These are phyloP conservation scores for Pelecanus crispus DNA, from an alignment of 2,113 vertebrate species.

Conservation along the genomic window DNA sequence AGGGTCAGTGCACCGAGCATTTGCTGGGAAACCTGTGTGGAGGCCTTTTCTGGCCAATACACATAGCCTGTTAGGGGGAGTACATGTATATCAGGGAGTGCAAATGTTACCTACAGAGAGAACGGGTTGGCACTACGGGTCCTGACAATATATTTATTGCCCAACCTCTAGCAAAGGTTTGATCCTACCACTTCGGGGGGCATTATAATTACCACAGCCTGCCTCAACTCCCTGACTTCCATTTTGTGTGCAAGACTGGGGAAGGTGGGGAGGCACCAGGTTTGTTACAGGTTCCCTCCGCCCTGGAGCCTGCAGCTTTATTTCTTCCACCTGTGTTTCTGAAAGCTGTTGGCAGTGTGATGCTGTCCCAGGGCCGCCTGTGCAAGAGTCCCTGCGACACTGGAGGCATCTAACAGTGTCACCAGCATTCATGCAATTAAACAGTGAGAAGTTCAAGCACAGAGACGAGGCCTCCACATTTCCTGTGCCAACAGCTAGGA, in stretches of 20 bases:
- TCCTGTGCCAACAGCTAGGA: neutral
- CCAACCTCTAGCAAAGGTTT: neutral
- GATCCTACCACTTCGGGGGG: neutral
- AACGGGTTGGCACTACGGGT: neutral
- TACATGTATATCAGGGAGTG: no score
- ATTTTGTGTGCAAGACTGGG: neutral
- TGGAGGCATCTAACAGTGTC: neutral
- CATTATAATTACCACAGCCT: neutral
- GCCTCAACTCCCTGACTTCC: neutral
- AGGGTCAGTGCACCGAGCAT: neutral
- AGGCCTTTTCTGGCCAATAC: neutral
- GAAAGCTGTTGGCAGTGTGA: neutral
- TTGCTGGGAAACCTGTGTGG: neutral
- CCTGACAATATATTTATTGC: neutral
- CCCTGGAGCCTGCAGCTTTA: neutral
- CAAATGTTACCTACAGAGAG: neutral
- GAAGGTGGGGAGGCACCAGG: no score
- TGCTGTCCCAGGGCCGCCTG: neutral
- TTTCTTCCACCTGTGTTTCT: neutral
- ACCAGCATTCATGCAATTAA: rapidly evolving
- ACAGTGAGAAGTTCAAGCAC: neutral
- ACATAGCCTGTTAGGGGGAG: neutral
- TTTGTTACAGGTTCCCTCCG: neutral
- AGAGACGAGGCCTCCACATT: neutral
- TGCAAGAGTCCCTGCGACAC: rapidly evolving